Conservation (phyloP, 2,797 vertebrate species). For the Oreochromis mossambicus region DNA sequence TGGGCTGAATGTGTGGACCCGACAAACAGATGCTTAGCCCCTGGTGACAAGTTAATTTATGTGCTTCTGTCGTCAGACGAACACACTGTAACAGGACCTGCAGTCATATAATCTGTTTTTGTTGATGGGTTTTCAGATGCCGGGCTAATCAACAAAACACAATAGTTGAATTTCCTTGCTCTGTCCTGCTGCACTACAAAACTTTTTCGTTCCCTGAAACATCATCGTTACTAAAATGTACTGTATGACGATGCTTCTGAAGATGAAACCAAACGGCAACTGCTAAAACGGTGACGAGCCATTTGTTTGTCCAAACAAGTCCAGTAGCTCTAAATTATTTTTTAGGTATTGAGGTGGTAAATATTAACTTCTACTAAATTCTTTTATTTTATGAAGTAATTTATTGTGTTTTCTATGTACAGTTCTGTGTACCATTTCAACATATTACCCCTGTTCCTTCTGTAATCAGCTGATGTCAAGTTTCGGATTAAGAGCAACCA, state of each 20-base stretch:
- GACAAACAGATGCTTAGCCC: conserved; percentile 51
- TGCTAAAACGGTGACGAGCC: conserved; percentile 63
- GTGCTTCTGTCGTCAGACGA: conserved; percentile 43
- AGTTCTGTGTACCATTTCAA: conserved; percentile 68
- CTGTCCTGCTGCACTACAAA: conserved; percentile 66
- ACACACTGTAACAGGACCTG: conserved; percentile 33
- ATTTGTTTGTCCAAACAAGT: conserved; percentile 69
- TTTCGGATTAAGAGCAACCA: conserved; percentile 70
- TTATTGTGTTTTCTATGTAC: conserved; percentile 76
- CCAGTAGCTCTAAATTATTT: conserved; percentile 68
- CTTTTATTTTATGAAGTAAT: conserved; percentile 72
- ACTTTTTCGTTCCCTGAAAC: conserved; percentile 5
- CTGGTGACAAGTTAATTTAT: conserved; percentile 32
- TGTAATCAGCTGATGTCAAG: conserved; percentile 73
- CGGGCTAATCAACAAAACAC: conserved; percentile 16
- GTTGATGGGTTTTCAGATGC: conserved; percentile 20
- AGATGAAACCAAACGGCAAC: conserved; percentile 68
- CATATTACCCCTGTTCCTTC: conserved; percentile 64
- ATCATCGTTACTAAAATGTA: conserved; percentile 53
- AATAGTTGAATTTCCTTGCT: conserved; percentile 35
- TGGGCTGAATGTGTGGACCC: conserved; percentile 52
- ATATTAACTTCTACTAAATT: conserved; percentile 69
- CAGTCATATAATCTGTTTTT: conserved; percentile 44
- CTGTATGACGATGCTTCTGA: conserved; percentile 54
- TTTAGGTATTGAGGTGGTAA: conserved; percentile 68